phyloP scores from a whole-genome alignment of 2,113 vertebrate species.

The Calidris pygmaea region DNA sequence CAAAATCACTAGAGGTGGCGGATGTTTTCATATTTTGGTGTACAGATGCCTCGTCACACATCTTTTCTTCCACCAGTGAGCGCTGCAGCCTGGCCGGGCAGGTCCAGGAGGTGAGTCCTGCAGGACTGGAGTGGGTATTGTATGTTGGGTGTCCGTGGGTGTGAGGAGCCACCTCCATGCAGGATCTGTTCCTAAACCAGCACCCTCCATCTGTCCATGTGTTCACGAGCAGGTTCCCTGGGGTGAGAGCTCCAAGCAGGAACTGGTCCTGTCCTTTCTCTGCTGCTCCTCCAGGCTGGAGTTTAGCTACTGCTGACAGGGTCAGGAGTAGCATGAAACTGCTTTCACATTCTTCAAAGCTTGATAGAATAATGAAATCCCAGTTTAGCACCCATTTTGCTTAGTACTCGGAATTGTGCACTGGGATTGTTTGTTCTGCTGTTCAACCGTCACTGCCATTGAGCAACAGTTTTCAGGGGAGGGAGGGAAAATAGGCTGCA shows the following conservation, averaged over 20 bases:
- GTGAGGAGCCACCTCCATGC: background rate
- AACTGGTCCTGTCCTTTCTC: background rate
- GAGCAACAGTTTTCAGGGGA: background rate
- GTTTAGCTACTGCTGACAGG: background rate
- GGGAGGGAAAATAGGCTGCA: background rate
- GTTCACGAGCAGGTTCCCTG: background rate
- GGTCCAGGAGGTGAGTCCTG: background rate
- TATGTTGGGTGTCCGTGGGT: background rate
- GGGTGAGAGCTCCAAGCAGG: too few species aligned
- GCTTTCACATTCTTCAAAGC: background rate
- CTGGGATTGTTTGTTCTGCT: background rate
- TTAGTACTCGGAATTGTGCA: background rate
- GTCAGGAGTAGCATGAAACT: background rate
- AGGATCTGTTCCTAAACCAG: background rate
- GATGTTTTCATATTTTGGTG: background rate
- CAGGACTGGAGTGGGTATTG: background rate
- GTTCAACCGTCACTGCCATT: background rate
- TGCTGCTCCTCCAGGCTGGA: background rate
- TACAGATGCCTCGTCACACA: background rate
- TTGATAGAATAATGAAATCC: background rate
- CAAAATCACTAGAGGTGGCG: background rate
- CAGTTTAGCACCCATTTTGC: background rate
- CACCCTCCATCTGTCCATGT: background rate
- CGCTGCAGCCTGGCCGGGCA: background rate
- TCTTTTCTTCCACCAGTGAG: background rate